These are phyloP conservation scores for Zaprionus lineosus DNA, from an alignment of 2,888 invertebrate species.

Conservation along the genomic window DNA sequence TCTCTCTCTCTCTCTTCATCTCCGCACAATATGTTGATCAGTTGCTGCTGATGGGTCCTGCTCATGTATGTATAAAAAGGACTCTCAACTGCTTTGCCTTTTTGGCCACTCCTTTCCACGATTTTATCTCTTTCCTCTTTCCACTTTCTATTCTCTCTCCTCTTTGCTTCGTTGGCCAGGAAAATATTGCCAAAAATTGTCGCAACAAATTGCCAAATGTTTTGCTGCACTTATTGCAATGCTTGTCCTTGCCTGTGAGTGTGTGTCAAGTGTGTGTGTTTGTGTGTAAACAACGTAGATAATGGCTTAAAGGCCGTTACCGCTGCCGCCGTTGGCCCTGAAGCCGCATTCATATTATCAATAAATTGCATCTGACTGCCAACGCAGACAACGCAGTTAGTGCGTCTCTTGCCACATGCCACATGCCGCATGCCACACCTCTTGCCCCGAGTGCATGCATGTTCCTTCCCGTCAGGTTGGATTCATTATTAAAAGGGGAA, in stretches of 20 bases:
- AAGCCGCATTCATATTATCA: conserved; percentile 68
- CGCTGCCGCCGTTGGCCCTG: conserved; percentile 26
- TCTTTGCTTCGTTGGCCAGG: conserved; percentile 22
- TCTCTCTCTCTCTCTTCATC: background rate
- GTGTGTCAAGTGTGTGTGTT: conserved; percentile 20
- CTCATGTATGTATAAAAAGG: no score
- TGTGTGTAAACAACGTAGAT: conserved; percentile 57
- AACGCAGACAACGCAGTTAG: conserved; percentile 54
- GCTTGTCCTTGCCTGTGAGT: conserved; percentile 1
- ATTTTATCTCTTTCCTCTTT: background rate
- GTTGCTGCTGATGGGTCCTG: no score
- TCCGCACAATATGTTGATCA: background rate
- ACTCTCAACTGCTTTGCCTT: no score
- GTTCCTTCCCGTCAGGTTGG: conserved; percentile 8
- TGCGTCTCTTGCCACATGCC: background rate
- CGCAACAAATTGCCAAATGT: conserved; percentile 63
- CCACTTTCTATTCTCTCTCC: background rate
- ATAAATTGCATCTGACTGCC: conserved; percentile 77
- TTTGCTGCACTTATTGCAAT: conserved; percentile 36
- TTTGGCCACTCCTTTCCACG: no score
- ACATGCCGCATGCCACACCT: no score
- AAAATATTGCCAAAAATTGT: conserved; percentile 70
- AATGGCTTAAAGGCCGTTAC: conserved; percentile 61
- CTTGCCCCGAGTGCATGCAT: background rate
- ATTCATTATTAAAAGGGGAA: conserved; percentile 52